These are phyloP conservation scores for Pangasius larnaudii DNA, from an alignment of 2,797 vertebrate genomes.

Conservation along the genomic window DNA sequence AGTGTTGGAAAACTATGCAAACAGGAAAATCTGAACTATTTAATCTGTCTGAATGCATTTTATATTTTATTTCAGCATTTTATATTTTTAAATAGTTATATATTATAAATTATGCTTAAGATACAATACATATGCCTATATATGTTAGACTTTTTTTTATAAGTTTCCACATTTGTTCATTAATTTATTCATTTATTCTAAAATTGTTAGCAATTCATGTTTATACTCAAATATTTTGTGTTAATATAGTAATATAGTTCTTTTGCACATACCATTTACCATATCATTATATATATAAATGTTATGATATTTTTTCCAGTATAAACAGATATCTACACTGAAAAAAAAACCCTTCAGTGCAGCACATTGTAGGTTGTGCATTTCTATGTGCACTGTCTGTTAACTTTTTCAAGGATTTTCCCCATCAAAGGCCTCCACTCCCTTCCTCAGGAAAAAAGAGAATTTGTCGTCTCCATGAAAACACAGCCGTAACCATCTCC, in stretches of 20 bases:
- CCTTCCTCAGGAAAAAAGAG: conserved; percentile 16
- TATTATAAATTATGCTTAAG: neutral
- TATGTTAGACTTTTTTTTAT: neutral
- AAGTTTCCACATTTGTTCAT: neutral
- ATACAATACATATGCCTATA: neutral
- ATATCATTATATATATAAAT: too few species aligned
- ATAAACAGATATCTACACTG: neutral
- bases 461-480: conserved; percentile 34
- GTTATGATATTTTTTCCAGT: neutral
- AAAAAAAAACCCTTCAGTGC: neutral
- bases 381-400: neutral
- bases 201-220: neutral
- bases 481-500: conserved; percentile 16
- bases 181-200: neutral
- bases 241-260: neutral
- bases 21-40: neutral
- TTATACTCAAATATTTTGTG: neutral
- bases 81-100: neutral
- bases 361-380: neutral
- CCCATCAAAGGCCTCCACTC: conserved; percentile 21
- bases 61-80: neutral
- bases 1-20: neutral
- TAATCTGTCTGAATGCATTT: neutral
- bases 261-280: neutral
- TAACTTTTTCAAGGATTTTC: neutral